A percentile compares a stretch with the other conserved stretches of the same genome.
phyloP scores from a whole-genome alignment of 2,888 invertebrate species.

The Lycia hirtaria region DNA sequence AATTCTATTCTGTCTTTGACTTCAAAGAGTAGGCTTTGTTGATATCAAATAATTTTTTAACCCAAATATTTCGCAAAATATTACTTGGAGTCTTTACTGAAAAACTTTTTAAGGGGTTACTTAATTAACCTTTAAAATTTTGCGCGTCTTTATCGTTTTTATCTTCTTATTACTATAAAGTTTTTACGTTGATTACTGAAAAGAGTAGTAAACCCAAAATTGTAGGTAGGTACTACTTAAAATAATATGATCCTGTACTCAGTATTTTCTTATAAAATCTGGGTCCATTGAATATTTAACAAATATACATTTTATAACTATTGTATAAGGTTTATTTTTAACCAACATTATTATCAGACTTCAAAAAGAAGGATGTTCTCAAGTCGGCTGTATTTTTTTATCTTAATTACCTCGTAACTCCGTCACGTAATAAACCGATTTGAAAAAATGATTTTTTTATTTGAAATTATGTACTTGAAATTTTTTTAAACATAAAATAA shows the following conservation, averaged over 20 bases:
- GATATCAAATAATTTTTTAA: too few relatives aligned
- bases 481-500: too few relatives aligned
- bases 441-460: too few relatives aligned
- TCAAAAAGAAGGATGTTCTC: too few relatives aligned
- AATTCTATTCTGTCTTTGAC: too few relatives aligned
- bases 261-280: neutral
- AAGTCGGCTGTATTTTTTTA: too few relatives aligned
- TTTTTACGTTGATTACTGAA: slow-evolving; percentile 5
- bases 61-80: neutral
- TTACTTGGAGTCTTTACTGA: neutral
- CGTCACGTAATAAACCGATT: too few relatives aligned
- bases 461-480: too few relatives aligned
- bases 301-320: neutral
- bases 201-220: neutral
- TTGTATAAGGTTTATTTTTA: slow-evolving; percentile 31
- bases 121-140: slow-evolving; percentile 9
- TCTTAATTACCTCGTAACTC: neutral
- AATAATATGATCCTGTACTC: neutral
- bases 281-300: neutral
- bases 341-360: slow-evolving; percentile 54
- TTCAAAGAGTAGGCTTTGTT: too few relatives aligned
- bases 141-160: neutral
- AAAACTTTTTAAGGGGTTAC: slow-evolving; percentile 1
- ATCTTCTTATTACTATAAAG: slow-evolving; percentile 4
- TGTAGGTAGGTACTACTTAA: neutral